A percentile compares a stretch with the other conserved stretches of the same genome.
Conservation (phyloP, 2,797 vertebrate species). For the Ceyx erithaca region DNA sequence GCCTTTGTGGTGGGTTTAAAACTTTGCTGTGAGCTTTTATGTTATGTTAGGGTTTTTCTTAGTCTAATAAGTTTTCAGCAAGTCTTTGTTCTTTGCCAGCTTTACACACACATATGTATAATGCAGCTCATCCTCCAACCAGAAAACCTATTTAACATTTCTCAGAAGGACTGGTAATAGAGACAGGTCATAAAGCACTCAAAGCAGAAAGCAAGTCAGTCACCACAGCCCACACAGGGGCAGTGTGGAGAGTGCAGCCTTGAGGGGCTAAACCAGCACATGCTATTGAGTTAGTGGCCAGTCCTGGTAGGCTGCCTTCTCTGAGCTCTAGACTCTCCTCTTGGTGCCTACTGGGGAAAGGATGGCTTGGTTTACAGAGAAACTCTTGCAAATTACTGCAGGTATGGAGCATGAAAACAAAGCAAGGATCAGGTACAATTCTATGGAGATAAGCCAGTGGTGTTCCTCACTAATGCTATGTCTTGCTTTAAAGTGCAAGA, state of each 20-base stretch:
- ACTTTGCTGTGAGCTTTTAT: constrained; percentile 3
- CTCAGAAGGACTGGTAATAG: neutral
- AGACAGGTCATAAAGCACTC: neutral
- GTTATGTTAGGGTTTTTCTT: neutral
- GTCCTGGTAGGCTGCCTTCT: neutral
- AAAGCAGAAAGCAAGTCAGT: neutral
- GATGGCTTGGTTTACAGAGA: neutral
- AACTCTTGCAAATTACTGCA: neutral
- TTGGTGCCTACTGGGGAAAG: neutral
- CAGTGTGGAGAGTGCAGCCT: neutral
- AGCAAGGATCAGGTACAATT: neutral
- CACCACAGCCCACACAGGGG: neutral
- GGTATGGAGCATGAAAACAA: neutral
- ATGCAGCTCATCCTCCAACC: neutral
- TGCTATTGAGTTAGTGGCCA: neutral
- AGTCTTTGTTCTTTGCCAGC: neutral
- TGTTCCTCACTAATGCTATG: constrained; percentile 14
- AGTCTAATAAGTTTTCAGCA: neutral
- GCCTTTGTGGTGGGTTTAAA: constrained; percentile 27
- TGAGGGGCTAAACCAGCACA: neutral
- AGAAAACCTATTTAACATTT: neutral
- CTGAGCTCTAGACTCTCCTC: neutral
- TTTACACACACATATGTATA: neutral
- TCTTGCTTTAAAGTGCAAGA: constrained; percentile 36
- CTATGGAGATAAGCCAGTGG: neutral